phyloP scores from a whole-genome alignment of 2,113 vertebrate species.

The Sigmodon hispidus region DNA sequence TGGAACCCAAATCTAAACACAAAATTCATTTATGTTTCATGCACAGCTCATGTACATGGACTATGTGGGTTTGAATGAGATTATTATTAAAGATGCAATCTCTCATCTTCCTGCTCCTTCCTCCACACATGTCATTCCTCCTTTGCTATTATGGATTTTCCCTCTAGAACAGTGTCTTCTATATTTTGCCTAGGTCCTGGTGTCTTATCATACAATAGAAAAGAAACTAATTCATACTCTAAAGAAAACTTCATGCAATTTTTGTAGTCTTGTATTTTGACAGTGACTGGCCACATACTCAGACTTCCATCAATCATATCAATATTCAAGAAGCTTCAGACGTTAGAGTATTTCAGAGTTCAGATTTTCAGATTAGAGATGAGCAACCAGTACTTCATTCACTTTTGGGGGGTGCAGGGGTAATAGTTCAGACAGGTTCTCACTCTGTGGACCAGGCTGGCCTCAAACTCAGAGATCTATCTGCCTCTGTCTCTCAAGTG shows the following conservation, averaged over 20 bases:
- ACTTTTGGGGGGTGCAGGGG: background rate
- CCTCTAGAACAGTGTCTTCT: background rate
- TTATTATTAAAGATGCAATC: background rate
- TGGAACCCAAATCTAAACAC: background rate
- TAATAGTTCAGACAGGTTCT: background rate
- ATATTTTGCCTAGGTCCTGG: background rate
- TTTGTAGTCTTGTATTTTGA: background rate
- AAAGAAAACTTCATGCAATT: background rate
- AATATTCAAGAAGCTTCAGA: background rate
- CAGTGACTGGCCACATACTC: background rate
- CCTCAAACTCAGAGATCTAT: background rate
- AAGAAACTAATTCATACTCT: background rate
- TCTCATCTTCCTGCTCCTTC: background rate
- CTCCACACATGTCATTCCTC: no score
- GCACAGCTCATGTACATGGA: no score
- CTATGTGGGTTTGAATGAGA: background rate
- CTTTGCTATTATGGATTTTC: background rate
- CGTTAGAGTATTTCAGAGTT: background rate
- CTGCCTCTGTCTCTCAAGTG: background rate
- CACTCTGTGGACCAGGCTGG: background rate
- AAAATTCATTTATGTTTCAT: background rate
- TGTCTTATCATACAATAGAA: background rate
- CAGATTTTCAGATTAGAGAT: background rate
- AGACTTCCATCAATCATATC: background rate
- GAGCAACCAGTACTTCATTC: background rate